Base-by-base conservation (phyloP, 1,140 invertebrate genomes). In the Schlechtendalia chinensis region DNA sequence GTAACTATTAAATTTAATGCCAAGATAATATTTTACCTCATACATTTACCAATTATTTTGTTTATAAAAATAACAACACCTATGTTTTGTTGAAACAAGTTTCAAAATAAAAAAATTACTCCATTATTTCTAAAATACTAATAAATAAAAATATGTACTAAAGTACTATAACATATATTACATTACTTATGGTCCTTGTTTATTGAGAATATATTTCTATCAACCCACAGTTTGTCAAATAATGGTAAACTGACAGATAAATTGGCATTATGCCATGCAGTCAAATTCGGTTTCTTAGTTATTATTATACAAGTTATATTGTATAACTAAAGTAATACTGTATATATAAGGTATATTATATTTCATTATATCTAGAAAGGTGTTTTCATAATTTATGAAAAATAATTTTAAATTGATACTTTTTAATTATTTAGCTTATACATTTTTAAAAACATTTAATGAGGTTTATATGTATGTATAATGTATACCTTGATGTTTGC, bases 11-110 rank as follows among this genome's bases (percentile, higher is more conserved):
- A 45, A 39, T 22, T 10, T 45, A 45, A 65, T 65, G 19, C 11
- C 63, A 65, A 65, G 14, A 45, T 65, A 65, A 39, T 19, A 65
- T 65, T 65, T 65, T 10, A 32, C 4, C 1, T 19, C 19, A 1
- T 17, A 50, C 1, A 50, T 12, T 6, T 12, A 12, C 14, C 14
- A 45, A 45, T 45, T 50, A 50, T 39, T 59, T 27, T 6, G 29
- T 22, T 65, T 65, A 22, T 45, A 45, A 65, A 65, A 65, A 65
- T 65, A 65, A 3, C 29, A 39, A 22, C 39, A 39, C 8, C 6
- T 63, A 65, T 65, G 11, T 39, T 65, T 65, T 39, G 32, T 39
- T 65, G 14, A 67, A 61, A 61, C 16, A 32, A 61, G 24, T 59
- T 61, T 29, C 3, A 29, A 29, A 67, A 10, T 8, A 39, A 3